A percentile compares a stretch with the other conserved stretches of the same genome.
Evolutionary conservation across 2,113 vertebrate species (phyloP).

Genomic region (Cichladusa arquata): DNA sequence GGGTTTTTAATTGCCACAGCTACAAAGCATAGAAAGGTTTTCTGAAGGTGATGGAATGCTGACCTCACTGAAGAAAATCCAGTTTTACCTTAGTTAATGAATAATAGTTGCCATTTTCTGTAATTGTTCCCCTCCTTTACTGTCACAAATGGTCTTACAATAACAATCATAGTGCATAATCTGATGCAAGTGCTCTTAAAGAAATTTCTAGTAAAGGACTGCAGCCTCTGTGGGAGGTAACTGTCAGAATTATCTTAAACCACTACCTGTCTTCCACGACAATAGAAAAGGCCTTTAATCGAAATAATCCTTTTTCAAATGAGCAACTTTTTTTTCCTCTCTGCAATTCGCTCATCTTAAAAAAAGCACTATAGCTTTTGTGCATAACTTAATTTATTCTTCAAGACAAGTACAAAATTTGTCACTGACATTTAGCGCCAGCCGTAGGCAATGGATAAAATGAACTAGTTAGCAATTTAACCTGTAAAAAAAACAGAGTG

Average conservation of each 20-base stretch:
- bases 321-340: slow-evolving; percentile 78
- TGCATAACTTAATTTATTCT: slow-evolving; percentile 87
- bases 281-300: slow-evolving; percentile 84
- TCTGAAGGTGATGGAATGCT: slow-evolving; percentile 34
- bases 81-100: slow-evolving; percentile 71
- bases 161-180: slow-evolving; percentile 79
- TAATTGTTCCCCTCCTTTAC: slow-evolving; percentile 58
- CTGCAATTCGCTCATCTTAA: slow-evolving; percentile 82
- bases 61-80: slow-evolving; percentile 32
- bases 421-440: slow-evolving; percentile 95
- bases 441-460: slow-evolving; percentile 91
- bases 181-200: slow-evolving; percentile 78
- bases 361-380: slow-evolving; percentile 84
- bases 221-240: slow-evolving; percentile 79
- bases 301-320: slow-evolving; percentile 83
- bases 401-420: slow-evolving; percentile 86
- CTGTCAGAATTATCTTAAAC: slow-evolving; percentile 82
- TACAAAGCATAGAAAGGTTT: slow-evolving; percentile 23
- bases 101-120: slow-evolving; percentile 65
- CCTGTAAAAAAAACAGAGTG: slow-evolving; percentile 77
- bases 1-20: slow-evolving; percentile 22
- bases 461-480: slow-evolving; percentile 93
- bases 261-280: slow-evolving; percentile 82
- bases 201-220: slow-evolving; percentile 77
- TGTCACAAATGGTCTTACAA: slow-evolving; percentile 76